Evolutionary conservation across 1,140 invertebrate species (phyloP), one percentile per base, ranked within the genome.

Genomic region (Thrips palmi): DNA sequence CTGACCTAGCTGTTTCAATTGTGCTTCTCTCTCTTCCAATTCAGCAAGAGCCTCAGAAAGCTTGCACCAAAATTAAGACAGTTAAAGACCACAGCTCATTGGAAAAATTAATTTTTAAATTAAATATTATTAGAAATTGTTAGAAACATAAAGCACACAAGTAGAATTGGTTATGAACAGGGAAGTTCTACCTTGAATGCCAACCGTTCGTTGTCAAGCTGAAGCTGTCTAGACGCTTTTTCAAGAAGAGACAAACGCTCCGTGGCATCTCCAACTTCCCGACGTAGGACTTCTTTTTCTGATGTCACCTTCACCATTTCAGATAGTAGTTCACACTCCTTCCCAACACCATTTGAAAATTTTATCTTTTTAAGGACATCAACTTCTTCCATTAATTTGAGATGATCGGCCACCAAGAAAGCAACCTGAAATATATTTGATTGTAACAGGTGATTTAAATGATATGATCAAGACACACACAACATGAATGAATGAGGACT

Each of bases 161-260:
- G 10, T 3, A 12, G 10, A 10, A 17, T 28, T 12, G 33, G 3
- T 18, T 24, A 24, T 34, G 14, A 12, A 30, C 14, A 15, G 42
- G 17, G 20, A 42, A 36, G 24, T 33, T 23, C 36, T 38, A 56
- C 54, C 51, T 56, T 56, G 33, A 49, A 56, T 3, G 53, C 52
- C 18, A 56, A 45, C 33, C 48, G 49, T 37, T 56, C 54, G 45
- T 54, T 56, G 39, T 56, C 52, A 7, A 53, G 38, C 41, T 55
- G 53, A 14, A 54, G 40, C 37, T 55, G 51, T 22, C 49, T 39
- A 7, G 51, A 52, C 5, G 53, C 47, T 40, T 53, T 55, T 39
- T 56, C 53, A 12, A 56, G 30, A 11, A 53, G 31, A 11, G 47
- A 38, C 11, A 58, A 46, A 6, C 53, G 20, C 10, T 56, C 50